Evolutionary conservation across 2,113 vertebrate species (phyloP), one percentile per base, ranked within the genome.

Genomic region (Myotis lucifugus): DNA sequence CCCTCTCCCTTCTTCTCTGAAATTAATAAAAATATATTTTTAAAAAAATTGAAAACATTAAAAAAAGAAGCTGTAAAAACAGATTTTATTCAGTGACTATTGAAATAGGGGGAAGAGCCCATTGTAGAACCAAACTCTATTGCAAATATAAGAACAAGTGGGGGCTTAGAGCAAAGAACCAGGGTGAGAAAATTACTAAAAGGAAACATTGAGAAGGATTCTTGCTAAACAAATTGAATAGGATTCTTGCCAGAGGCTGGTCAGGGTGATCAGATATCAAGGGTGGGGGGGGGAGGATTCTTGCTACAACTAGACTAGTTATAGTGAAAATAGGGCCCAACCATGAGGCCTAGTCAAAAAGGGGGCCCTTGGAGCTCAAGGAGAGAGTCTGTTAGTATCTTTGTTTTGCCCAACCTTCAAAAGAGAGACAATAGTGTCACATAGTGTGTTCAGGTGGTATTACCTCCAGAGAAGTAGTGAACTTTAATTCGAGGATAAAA

Each of bases 31-130:
- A 61, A 27, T 61, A 61, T 61, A 27, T 27, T 61, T 59, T 23
- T 42, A 9, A 61, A 61, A 59, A 61, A 61, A 14, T 27, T 61
- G 25, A 27, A 61, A 27, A 27, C 59, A 61, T 61, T 61, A 50
- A 50, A 50, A 50, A 61, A 61, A 61, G 42, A 73, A 54, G 0
- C 34, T 19, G 5, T 52, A 72, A 78, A 76, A 23, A 48, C 21
- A 85, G 32, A 69, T 21, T 88, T 94, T 72, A 72, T 77, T 54
- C 19, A 48, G 18, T 54, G 29, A 48, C 23, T 83, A 32, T 40
- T 90, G 6, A 5, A 82, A 74, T 40, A 74, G 17, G 0, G 12
- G 18, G 25, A 78, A 89, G 52, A n/a, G 42, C 72, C 21, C 50
- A 21, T 0, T n/a, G 59, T 18, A 77, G 29, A 88, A 34, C 2